A percentile compares a stretch with the other conserved stretches of the same genome.
Conservation (phyloP, 1,140 invertebrate genomes). For the Forficula auricularia region DNA sequence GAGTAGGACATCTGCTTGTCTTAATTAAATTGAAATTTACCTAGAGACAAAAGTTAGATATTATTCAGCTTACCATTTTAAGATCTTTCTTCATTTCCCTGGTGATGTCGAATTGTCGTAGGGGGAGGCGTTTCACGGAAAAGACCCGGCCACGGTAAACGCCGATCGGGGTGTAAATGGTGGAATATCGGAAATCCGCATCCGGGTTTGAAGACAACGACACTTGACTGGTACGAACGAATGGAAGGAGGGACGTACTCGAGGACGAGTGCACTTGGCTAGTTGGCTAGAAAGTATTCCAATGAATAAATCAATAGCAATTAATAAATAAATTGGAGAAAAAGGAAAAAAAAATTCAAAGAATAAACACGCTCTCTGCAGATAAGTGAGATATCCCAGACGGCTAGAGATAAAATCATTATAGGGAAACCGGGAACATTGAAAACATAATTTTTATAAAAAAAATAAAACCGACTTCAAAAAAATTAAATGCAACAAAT, state of each 20-base stretch:
- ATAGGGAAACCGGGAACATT: no score
- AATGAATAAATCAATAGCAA: neutral
- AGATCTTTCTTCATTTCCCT: slow-evolving; percentile 87
- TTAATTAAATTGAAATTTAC: slow-evolving; percentile 3
- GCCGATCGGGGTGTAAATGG: slow-evolving; percentile 74
- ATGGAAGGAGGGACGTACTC: slow-evolving; percentile 26
- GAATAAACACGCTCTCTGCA: neutral
- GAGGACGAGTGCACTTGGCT: neutral
- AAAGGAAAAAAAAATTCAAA: slow-evolving; percentile 8
- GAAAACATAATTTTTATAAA: no score
- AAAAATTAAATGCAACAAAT: no score
- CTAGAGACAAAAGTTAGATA: slow-evolving; percentile 1
- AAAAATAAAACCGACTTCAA: no score
- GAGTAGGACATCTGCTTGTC: neutral
- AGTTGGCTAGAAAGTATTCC: neutral
- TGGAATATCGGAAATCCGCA: slow-evolving; percentile 65
- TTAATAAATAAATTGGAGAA: slow-evolving; percentile 1
- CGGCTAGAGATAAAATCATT: no score
- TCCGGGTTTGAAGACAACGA: slow-evolving; percentile 72
- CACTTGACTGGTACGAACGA: slow-evolving; percentile 65
- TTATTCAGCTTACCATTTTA: slow-evolving; percentile 50
- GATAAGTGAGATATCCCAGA: no score
- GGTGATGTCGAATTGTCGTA: slow-evolving; percentile 76
- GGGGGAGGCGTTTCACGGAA: slow-evolving; percentile 68
- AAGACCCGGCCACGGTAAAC: slow-evolving; percentile 73